Conservation (phyloP, 2,888 invertebrate species). For the Lysandra bellargus region DNA sequence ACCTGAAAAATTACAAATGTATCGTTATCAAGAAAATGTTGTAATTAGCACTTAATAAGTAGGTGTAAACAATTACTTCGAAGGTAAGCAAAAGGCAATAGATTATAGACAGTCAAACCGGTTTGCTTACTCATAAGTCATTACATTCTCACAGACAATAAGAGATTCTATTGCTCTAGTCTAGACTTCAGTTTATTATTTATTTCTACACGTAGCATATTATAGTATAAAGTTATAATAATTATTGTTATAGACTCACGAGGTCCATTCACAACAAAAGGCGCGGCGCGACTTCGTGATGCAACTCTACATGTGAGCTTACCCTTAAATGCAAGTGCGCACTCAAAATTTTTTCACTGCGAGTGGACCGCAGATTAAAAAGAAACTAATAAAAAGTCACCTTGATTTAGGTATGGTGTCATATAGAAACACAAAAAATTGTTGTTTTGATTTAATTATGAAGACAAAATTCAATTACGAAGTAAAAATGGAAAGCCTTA, state of each 20-base stretch:
- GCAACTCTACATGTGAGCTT: neutral
- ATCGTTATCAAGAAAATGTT: neutral
- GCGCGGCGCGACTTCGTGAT: too few relatives aligned
- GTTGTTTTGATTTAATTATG: too few relatives aligned
- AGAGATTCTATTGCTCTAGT: neutral
- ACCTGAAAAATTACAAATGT: neutral
- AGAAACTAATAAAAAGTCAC: too few relatives aligned
- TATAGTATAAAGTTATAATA: neutral
- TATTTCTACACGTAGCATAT: too few relatives aligned
- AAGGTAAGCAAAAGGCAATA: neutral
- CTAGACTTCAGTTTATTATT: neutral
- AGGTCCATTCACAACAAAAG: neutral
- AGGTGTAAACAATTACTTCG: constrained; percentile 1
- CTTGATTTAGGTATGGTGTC: too few relatives aligned
- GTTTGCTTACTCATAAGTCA: constrained; percentile 3
- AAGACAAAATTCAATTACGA: too few relatives aligned
- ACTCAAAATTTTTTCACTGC: too few relatives aligned
- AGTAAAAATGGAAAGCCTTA: too few relatives aligned
- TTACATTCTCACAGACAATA: constrained; percentile 15
- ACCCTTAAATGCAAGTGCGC: neutral
- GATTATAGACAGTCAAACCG: neutral
- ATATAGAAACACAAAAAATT: too few relatives aligned
- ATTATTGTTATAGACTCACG: neutral
- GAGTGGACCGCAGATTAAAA: too few relatives aligned
- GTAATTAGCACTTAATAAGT: neutral